A percentile compares a stretch with the other conserved stretches of the same genome.
Evolutionary conservation across 2,888 invertebrate genomes (phyloP).

Genomic region (Hedya salicella): DNA sequence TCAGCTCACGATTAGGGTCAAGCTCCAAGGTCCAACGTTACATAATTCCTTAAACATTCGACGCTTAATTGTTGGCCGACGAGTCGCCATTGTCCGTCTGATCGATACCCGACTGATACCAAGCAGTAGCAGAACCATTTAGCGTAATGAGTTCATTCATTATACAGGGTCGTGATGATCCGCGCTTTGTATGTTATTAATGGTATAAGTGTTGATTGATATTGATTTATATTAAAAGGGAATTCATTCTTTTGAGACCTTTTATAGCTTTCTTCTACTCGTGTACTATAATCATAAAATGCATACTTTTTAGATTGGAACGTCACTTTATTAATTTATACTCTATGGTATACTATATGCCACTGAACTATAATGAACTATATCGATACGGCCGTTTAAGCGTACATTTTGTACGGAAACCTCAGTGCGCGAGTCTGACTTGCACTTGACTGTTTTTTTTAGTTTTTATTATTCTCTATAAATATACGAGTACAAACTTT

Average conservation of each 20-base stretch:
- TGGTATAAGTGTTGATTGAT: slow-evolving; percentile 1
- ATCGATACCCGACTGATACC: slow-evolving; percentile 51
- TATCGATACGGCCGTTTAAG: no score
- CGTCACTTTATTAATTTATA: no score
- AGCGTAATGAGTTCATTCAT: slow-evolving; percentile 14
- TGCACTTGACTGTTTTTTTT: no score
- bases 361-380: no score
- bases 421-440: no score
- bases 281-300: no score
- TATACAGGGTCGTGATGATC: slow-evolving; percentile 2
- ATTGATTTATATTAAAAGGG: background rate
- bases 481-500: no score
- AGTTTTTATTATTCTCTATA: no score
- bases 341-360: no score
- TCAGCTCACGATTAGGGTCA: slow-evolving; percentile 80
- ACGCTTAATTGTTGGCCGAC: slow-evolving; percentile 65
- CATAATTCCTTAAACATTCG: slow-evolving; percentile 73
- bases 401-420: no score
- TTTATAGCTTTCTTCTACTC: no score
- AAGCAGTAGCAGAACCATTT: slow-evolving; percentile 41
- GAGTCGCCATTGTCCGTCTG: slow-evolving; percentile 52
- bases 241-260: background rate
- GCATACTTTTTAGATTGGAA: no score
- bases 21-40: slow-evolving; percentile 78
- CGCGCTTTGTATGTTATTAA: background rate